phyloP scores from a whole-genome alignment of 2,113 vertebrate genomes.

The Lycaon pictus region DNA sequence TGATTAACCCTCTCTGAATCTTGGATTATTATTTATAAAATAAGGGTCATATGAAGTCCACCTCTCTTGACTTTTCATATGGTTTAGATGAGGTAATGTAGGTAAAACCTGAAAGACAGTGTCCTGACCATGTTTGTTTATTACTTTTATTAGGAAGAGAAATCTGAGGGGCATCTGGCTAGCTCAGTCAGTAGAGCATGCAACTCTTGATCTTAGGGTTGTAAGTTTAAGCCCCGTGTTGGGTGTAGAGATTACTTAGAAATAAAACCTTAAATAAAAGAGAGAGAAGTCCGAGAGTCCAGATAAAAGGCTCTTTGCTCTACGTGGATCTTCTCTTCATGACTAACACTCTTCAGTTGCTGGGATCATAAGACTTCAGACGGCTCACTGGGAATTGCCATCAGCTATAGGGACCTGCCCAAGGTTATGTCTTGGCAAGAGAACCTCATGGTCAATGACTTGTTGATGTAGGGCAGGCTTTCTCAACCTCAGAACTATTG shows the following conservation, averaged over 20 bases:
- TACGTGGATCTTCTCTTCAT: background rate
- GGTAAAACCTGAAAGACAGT: too few relatives aligned
- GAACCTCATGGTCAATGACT: background rate
- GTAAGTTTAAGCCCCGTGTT: background rate
- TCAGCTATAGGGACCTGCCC: background rate
- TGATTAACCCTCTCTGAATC: background rate
- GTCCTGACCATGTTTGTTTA: background rate
- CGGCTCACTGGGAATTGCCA: background rate
- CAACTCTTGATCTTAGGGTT: background rate
- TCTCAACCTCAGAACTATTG: background rate
- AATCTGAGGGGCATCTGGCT: background rate
- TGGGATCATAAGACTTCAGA: background rate
- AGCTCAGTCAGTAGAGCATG: background rate
- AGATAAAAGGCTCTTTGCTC: background rate
- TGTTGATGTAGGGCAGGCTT: background rate
- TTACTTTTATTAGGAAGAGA: background rate
- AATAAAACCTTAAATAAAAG: background rate
- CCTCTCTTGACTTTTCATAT: background rate
- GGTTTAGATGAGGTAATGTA: background rate
- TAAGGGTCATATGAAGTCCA: background rate
- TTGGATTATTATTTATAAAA: background rate
- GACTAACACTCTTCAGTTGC: background rate
- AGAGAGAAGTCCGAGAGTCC: background rate
- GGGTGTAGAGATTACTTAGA: background rate
- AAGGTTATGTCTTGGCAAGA: background rate